Evolutionary conservation across 2,888 invertebrate genomes (phyloP), one percentile per base, ranked within the genome.

Genomic region (Lacanobia oleracea): DNA sequence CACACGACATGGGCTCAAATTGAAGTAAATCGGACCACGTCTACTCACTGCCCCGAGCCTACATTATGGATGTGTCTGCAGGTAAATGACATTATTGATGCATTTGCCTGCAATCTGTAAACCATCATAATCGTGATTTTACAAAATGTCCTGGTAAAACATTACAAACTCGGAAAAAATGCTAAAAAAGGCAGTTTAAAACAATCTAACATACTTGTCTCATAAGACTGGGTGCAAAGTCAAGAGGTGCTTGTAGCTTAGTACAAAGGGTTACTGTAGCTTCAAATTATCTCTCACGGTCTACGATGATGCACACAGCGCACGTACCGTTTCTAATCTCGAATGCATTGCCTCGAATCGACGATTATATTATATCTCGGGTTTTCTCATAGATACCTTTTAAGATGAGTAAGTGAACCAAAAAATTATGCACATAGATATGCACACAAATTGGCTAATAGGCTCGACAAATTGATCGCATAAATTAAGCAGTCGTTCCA

Each of bases 1-100:
- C 81, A 84, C 86, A 87, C 88, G 86, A 88, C 88, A 87, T 86
- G 86, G 85, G 84, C 87, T 84, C 86, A 89, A 91, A 91, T 91
- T 91, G 90, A 88, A 90, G 88, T 89, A 90, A 89, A 90, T 90
- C 89, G 87, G 79, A 80, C 83, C 82, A 76, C 75, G 73, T 83
- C 84, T 82, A 80, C 72, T 79, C 71, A 76, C 67, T 78, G 61
- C 62, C 63, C 56, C 67, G 50, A 63, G 66, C 67, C 73, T 85
- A 74, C 69, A 84, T 82, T 77, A 82, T 84, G 67, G 68, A 81
- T 73, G 62, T 79, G 60, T 69, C 73, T 73, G 78, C 71, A 84
- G 72, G 77, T 72, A 74, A 69, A 70, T 72, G 62, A 50, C 67
- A 74, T 72, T 78, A 83, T 85, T 83, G 69, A 81, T 75, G 71